Percentiles rank a stretch among this genome's conserved stretches.
Evolutionary conservation across 2,797 vertebrate species (phyloP).

Genomic region (Argyrosomus regius): DNA sequence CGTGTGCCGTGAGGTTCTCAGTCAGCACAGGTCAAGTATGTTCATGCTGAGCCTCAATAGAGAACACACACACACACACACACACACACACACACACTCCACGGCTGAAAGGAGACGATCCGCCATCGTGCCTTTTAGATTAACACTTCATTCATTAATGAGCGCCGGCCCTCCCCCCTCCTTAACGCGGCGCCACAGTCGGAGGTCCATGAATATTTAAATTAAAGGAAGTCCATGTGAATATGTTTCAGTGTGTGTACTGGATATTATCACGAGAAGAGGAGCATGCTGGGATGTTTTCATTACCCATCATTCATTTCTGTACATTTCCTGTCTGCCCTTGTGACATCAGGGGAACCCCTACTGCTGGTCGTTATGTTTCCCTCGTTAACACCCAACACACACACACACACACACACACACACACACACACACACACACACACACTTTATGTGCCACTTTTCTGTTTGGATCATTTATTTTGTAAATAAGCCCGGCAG

Average conservation of each 20-base stretch:
- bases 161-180: conserved; percentile 13
- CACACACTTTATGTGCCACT: conserved; percentile 18
- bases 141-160: conserved; percentile 59
- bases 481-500: conserved; percentile 58
- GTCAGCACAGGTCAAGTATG: conserved; percentile 39
- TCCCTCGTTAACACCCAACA: not conserved
- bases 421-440: conserved; percentile 27
- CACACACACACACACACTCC: conserved; percentile 3
- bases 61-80: conserved; percentile 4
- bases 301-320: conserved; percentile 33
- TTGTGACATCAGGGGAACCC: conserved; percentile 34
- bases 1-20: not conserved
- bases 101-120: not conserved
- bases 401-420: conserved; percentile 34
- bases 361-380: conserved; percentile 27
- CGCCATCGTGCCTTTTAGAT: conserved; percentile 23
- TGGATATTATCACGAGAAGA: not conserved
- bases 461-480: conserved; percentile 59
- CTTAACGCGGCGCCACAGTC: conserved; percentile 13
- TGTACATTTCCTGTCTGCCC: conserved; percentile 31
- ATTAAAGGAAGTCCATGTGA: conserved; percentile 49
- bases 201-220: conserved; percentile 67
- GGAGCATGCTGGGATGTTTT: conserved; percentile 46
- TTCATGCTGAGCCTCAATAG: not conserved
- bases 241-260: conserved; percentile 2